A percentile compares a stretch with the other conserved stretches of the same genome.
These are phyloP conservation scores for Diarsia mendica DNA, from an alignment of 2,888 invertebrate genomes.

Conservation along the genomic window DNA sequence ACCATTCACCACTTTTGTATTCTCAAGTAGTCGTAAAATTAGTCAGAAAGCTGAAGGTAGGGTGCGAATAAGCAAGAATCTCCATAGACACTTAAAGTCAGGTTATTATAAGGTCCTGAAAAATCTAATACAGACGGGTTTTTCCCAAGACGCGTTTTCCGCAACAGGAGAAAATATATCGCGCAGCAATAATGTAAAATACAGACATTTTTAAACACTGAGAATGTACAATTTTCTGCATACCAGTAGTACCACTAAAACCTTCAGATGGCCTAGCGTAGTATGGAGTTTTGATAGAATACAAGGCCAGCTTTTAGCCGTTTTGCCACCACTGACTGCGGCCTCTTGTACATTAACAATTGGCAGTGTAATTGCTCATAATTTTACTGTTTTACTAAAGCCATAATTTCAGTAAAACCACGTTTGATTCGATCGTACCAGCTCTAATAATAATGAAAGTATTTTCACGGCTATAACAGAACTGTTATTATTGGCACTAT, in stretches of 20 bases:
- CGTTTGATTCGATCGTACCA: neutral
- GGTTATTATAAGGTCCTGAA: neutral
- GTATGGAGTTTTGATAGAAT: neutral
- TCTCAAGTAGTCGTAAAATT: neutral
- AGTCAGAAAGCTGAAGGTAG: neutral
- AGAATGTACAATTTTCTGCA: neutral
- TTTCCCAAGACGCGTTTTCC: neutral
- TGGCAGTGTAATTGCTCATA: neutral
- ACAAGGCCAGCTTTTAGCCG: neutral
- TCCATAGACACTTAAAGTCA: neutral
- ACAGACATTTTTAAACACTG: constrained; percentile 9
- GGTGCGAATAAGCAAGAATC: neutral
- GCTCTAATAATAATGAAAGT: constrained; percentile 33
- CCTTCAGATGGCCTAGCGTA: neutral
- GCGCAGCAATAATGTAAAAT: neutral
- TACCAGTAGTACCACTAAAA: neutral
- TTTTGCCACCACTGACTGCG: neutral
- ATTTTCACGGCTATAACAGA: constrained; percentile 24
- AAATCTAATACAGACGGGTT: neutral
- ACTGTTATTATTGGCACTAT: constrained; percentile 45
- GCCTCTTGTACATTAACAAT: neutral
- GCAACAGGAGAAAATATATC: neutral
- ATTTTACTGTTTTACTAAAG: constrained; percentile 1
- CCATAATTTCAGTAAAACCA: neutral
- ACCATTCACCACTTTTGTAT: neutral